A percentile compares a stretch with the other conserved stretches of the same genome.
These are phyloP conservation scores for Melanerpes formicivorus DNA, from an alignment of 2,113 vertebrate genomes.

Conservation along the genomic window DNA sequence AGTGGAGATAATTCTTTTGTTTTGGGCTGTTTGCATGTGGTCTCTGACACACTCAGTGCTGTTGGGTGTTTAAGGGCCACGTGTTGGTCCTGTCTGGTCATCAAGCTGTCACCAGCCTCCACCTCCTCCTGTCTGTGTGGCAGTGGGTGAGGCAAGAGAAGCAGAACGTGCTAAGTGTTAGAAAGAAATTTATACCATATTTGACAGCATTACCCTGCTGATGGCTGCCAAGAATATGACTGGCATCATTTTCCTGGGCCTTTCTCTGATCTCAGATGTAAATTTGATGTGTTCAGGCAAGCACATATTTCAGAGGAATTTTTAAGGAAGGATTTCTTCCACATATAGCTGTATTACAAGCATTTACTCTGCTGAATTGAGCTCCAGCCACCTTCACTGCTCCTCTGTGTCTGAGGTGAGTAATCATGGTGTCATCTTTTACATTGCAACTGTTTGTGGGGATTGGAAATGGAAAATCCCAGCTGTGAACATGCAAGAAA, in stretches of 20 bases:
- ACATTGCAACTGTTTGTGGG: not conserved
- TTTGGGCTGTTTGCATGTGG: not conserved
- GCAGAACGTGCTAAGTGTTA: not conserved
- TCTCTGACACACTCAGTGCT: not conserved
- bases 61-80: constrained; percentile 1
- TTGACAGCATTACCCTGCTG: constrained; percentile 31
- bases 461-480: not conserved
- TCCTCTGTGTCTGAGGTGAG: not conserved
- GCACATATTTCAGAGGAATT: constrained; percentile 16
- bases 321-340: constrained; percentile 4
- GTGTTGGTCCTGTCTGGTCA: constrained; percentile 2
- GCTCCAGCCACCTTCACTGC: not conserved
- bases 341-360: not conserved
- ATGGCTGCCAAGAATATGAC: constrained; percentile 61
- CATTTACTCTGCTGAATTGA: constrained; percentile 4
- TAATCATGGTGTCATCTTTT: not conserved
- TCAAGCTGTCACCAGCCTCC: not conserved
- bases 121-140: not conserved
- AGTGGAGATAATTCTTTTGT: not conserved
- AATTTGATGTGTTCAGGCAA: constrained; percentile 49
- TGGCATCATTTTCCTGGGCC: constrained; percentile 31
- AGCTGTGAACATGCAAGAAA: not conserved
- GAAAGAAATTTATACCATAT: constrained; percentile 24
- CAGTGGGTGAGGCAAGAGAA: not conserved
- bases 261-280: constrained; percentile 36